These are phyloP conservation scores for Podabrus alpinus DNA, from an alignment of 2,888 invertebrate species.

Conservation along the genomic window DNA sequence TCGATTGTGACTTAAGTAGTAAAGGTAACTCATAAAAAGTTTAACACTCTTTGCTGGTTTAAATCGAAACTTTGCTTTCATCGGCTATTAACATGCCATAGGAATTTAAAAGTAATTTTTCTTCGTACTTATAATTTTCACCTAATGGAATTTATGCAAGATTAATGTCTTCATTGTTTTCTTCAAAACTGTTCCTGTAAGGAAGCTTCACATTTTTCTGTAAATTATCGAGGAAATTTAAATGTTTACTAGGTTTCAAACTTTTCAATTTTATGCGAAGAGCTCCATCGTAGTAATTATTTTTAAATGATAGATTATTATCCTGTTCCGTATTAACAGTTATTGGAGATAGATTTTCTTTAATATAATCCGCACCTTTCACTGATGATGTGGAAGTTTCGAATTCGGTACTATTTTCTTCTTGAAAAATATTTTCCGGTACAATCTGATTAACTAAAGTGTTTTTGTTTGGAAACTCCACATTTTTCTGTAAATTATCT, in stretches of 20 bases:
- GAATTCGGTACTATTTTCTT: not conserved
- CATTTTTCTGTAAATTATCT: not conserved
- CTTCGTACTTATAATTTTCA: not conserved
- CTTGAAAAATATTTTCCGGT: not conserved
- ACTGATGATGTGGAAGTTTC: not conserved
- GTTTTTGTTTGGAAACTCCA: not conserved
- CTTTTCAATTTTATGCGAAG: not conserved
- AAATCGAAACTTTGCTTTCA: not conserved
- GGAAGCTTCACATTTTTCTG: too few species aligned
- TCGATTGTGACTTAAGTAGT: not conserved
- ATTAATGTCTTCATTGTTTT: not conserved
- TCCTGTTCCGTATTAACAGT: not conserved
- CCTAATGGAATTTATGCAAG: not conserved
- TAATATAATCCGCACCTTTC: too few species aligned
- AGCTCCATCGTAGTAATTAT: not conserved
- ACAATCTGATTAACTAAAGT: not conserved
- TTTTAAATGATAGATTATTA: not conserved
- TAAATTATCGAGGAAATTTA: not conserved
- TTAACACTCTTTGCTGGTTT: not conserved
- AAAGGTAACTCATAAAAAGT: not conserved
- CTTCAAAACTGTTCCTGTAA: not conserved
- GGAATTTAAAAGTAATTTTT: not conserved
- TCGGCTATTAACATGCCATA: not conserved
- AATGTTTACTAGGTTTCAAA: not conserved
- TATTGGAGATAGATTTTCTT: too few species aligned